Evolutionary conservation across 2,797 vertebrate genomes (phyloP), one percentile per base, ranked within the genome.

Genomic region (Gouania willdenowi): DNA sequence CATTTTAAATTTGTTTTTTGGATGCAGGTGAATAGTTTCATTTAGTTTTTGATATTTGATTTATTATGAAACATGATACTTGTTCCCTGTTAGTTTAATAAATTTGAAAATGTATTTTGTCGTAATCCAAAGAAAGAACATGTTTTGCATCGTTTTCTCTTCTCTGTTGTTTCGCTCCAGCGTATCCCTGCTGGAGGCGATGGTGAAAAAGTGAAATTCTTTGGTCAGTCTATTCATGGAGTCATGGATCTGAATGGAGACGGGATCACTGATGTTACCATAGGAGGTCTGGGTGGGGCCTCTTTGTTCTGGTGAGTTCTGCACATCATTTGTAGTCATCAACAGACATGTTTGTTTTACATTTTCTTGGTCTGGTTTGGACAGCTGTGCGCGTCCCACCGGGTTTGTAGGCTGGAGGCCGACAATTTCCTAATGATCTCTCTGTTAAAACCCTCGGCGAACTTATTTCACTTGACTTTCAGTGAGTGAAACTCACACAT

Each of bases 221-320:
- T 98, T 47, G 96, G 96, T 21, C 96, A 98, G 67, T 97, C 94
- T 36, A 94, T 98, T 44, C 93, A 98, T 1, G 96, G 96, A 50
- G 86, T 94, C 73, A 93, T 98, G 93, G 96, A 98, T 76, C 85
- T 98, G 12, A 97, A 98, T 3, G 79, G 90, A 8, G 95, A 98
- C 0, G 96, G 95, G 2, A 86, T 98, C 48, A 94, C 89, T 6
- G 96, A 98, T 52, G 90, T 98, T 41, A 95, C 95, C 14, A 93
- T 98, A 8, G 96, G 96, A 70, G 96, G 95, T 53, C 87, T 96
- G 33, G 95, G 96, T 50, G 96, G 96, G 21, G 96, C 94, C 26
- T 92, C 94, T 5, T 87, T 97, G 49, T 98, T 94, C 84, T 97
- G 94, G 96, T 98, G 82, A 8, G 91, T 5, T n/a, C n/a, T n/a